Percentiles rank a stretch among this genome's conserved stretches.
phyloP scores from a whole-genome alignment of 2,113 vertebrate species.

The Mesoclemmys tuberculata region DNA sequence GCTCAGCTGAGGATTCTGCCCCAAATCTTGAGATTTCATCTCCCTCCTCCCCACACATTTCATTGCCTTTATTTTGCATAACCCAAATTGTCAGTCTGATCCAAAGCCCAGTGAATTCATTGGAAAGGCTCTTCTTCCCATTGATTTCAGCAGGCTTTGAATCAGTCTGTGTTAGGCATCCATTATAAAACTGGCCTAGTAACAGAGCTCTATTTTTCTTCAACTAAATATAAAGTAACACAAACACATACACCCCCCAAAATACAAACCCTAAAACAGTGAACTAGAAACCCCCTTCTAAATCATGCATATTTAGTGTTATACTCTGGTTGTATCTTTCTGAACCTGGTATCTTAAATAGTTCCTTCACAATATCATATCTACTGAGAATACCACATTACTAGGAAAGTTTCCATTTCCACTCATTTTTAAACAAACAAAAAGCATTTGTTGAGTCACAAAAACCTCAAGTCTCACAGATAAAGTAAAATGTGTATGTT shows the following conservation, averaged over 20 bases:
- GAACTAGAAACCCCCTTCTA: background rate
- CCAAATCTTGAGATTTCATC: background rate
- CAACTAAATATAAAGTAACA: background rate
- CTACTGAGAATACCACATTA: background rate
- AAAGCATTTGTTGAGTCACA: background rate
- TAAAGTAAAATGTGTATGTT: constrained; percentile 6
- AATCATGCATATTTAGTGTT: background rate
- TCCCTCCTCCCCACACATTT: background rate
- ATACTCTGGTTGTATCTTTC: background rate
- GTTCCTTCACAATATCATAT: background rate
- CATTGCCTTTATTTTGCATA: background rate
- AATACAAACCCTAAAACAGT: background rate
- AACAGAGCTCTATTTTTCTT: background rate
- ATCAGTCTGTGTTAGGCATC: background rate
- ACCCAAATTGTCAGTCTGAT: accelerated
- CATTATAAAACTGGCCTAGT: accelerated
- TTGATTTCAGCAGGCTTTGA: accelerated
- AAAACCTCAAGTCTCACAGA: constrained; percentile 14
- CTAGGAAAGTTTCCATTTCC: background rate
- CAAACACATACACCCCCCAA: background rate
- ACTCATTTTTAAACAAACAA: background rate
- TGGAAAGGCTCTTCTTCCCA: background rate
- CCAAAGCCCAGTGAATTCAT: background rate
- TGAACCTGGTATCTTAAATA: background rate
- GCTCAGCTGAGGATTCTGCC: background rate